These are phyloP conservation scores for Gallinago paraguaiae DNA, from an alignment of 2,113 vertebrate genomes.

Conservation along the genomic window DNA sequence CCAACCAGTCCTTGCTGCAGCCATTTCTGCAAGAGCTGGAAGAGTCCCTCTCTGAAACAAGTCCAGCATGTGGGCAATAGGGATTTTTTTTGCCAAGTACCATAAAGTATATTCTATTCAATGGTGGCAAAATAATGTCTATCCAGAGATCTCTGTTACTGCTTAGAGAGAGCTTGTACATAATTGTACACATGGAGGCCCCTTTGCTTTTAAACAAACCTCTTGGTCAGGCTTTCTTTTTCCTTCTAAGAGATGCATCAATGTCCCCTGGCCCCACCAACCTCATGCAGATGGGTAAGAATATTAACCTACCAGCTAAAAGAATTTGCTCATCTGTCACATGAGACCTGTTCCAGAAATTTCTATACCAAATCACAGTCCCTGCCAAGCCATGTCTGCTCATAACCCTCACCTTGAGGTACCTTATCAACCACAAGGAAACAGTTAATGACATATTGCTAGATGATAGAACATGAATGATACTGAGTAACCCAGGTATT, in stretches of 20 bases:
- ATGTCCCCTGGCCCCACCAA: neutral
- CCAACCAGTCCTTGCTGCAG: neutral
- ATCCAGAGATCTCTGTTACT: neutral
- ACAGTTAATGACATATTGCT: neutral
- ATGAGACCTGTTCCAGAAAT: neutral
- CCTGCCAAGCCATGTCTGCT: neutral
- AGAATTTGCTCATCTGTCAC: neutral
- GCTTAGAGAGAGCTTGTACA: neutral
- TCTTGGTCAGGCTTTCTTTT: neutral
- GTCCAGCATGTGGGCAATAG: neutral
- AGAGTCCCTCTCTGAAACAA: neutral
- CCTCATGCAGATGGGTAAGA: neutral
- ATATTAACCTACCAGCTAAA: neutral
- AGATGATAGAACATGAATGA: fast-evolving
- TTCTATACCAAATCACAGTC: fast-evolving
- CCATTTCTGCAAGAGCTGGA: neutral
- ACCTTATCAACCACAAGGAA: neutral
- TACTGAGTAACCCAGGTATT: neutral
- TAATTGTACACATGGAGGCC: neutral
- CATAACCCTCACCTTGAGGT: too few relatives aligned
- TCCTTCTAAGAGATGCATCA: neutral
- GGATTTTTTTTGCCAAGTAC: neutral
- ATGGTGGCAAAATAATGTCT: neutral
- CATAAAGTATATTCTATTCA: neutral
- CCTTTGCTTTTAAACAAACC: neutral